phyloP scores from a whole-genome alignment of 2,888 invertebrate species.

The Ametastegia equiseti region DNA sequence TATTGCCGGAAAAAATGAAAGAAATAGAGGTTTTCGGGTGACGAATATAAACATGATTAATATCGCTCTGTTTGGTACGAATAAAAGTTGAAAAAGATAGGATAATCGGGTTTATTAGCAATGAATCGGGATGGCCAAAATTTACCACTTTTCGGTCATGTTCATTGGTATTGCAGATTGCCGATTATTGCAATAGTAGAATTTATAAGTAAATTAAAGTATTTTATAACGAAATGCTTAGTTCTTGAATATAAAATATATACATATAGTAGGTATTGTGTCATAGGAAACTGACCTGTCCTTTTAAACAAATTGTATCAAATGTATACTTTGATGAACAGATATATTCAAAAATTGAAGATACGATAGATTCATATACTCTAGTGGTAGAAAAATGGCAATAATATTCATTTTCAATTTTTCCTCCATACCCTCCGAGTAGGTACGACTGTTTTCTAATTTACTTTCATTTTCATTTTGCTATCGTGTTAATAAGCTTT shows the following conservation, averaged over 20 bases:
- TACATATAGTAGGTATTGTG: too few species aligned
- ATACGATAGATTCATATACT: neutral
- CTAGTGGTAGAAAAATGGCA: slow-evolving; percentile 1
- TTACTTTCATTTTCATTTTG: neutral
- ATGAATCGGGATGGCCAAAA: neutral
- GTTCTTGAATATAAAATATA: neutral
- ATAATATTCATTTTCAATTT: slow-evolving; percentile 8
- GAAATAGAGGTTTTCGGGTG: neutral
- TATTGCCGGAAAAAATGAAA: neutral
- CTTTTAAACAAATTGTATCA: neutral
- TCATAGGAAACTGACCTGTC: neutral
- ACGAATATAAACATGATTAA: neutral
- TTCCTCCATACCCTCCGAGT: neutral
- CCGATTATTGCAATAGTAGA: slow-evolving; percentile 30
- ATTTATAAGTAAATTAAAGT: slow-evolving; percentile 4
- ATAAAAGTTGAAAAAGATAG: slow-evolving; percentile 3
- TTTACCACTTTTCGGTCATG: neutral
- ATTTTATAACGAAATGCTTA: slow-evolving; percentile 22
- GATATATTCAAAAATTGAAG: neutral
- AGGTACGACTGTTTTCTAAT: neutral
- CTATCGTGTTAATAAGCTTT: neutral
- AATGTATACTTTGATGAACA: neutral
- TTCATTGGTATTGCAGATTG: neutral
- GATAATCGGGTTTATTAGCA: neutral
- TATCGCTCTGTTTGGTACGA: neutral